phyloP scores from a whole-genome alignment of 2,888 invertebrate genomes.

The Agriopis leucophaearia region DNA sequence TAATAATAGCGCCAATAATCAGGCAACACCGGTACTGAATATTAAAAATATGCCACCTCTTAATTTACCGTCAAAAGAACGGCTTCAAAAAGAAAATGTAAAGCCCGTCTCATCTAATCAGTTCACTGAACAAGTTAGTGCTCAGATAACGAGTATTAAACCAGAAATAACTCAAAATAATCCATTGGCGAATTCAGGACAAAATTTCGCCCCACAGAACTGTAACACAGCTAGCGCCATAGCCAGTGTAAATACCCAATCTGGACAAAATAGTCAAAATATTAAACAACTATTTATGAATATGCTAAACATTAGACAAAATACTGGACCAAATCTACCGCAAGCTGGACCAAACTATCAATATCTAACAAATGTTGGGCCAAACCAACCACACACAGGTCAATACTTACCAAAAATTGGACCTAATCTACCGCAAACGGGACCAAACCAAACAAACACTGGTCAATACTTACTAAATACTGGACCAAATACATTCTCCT shows the following conservation, averaged over 20 bases:
- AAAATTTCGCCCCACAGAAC: not conserved
- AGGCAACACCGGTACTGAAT: not conserved
- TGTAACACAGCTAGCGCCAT: not conserved
- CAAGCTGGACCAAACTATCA: not conserved
- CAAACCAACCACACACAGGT: not conserved
- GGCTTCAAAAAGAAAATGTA: not conserved
- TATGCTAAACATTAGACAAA: not conserved
- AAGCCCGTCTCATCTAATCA: not conserved
- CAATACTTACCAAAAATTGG: not conserved
- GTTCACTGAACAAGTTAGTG: not conserved
- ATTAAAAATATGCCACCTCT: not conserved
- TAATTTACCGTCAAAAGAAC: not conserved
- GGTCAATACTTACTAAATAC: too few relatives aligned
- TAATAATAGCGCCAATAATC: not conserved
- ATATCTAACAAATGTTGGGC: not conserved
- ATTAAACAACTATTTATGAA: not conserved
- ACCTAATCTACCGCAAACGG: not conserved
- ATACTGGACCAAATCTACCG: not conserved
- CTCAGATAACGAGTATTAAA: not conserved
- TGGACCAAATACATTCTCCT: too few relatives aligned
- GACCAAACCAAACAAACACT: not conserved
- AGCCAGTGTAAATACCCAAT: not conserved
- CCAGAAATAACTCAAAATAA: not conserved
- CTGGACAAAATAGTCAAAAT: not conserved
- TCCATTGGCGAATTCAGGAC: not conserved